phyloP scores from a whole-genome alignment of 30 jellyfish, hydroid and myxozoan species.

The Hydractinia symbiolongicarpus region DNA sequence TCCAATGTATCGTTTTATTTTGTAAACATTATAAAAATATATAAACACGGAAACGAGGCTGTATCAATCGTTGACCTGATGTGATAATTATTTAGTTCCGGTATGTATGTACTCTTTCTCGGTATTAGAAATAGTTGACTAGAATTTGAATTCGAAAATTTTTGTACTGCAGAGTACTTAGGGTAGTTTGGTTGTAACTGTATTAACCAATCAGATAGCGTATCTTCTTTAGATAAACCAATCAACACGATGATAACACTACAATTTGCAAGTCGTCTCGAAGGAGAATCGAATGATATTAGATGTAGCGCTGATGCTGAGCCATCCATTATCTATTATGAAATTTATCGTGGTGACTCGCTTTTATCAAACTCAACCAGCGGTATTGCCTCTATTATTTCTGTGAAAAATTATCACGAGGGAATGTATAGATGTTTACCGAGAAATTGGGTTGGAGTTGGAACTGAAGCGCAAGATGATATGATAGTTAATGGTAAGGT shows the following conservation, averaged over 20 bases:
- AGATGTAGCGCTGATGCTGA: constrained; percentile 1
- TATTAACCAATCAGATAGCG: too few relatives aligned
- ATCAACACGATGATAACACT: background rate
- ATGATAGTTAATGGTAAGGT: background rate
- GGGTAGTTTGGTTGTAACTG: too few relatives aligned
- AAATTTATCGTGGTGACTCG: constrained; percentile 8
- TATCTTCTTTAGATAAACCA: background rate
- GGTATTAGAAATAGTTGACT: too few relatives aligned
- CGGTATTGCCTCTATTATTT: background rate
- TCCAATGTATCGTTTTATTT: too few relatives aligned
- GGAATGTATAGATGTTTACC: constrained; percentile 11
- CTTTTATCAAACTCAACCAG: constrained; percentile 7
- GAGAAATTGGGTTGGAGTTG: constrained; percentile 8
- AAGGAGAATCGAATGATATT: constrained; percentile 1
- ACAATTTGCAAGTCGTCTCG: background rate
- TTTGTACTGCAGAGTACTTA: too few relatives aligned
- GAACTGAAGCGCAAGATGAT: background rate
- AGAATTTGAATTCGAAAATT: too few relatives aligned
- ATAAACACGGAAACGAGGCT: too few relatives aligned
- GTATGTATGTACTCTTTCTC: too few relatives aligned
- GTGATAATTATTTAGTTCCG: too few relatives aligned
- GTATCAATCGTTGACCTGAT: too few relatives aligned
- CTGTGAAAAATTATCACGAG: background rate
- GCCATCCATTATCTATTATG: background rate
- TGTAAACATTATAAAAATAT: too few relatives aligned